A percentile compares a stretch with the other conserved stretches of the same genome.
phyloP scores from a whole-genome alignment of 2,888 invertebrate genomes.

The Mesopsocus fuscifrons region DNA sequence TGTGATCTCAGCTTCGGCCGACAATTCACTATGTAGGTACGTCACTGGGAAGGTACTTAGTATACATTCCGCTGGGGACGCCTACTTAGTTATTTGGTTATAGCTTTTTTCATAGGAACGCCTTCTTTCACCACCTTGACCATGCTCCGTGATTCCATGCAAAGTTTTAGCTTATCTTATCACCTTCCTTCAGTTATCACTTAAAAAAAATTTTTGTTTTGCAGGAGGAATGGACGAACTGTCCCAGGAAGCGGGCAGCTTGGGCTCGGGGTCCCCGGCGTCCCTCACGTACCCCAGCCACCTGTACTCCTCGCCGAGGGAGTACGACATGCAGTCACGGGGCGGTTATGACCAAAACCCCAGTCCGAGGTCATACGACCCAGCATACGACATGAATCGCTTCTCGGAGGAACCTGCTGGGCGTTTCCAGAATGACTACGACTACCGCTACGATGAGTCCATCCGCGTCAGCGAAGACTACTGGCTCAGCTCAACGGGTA shows the following conservation, averaged over 20 bases:
- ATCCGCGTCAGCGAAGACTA: constrained; percentile 5
- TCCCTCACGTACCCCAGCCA: background rate
- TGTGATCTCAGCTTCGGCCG: no score
- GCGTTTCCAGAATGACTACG: constrained; percentile 2
- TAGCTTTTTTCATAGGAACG: no score
- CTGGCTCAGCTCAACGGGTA: background rate
- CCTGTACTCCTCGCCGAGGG: constrained; percentile 1
- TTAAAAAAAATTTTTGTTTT: no score
- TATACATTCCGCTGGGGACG: no score
- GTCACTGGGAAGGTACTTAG: no score
- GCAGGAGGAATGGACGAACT: constrained; percentile 7
- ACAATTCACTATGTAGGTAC: no score
- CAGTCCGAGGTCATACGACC: constrained; percentile 2
- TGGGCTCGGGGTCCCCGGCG: constrained; percentile 4
- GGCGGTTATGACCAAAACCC: background rate
- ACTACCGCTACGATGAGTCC: constrained; percentile 6
- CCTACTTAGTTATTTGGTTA: no score
- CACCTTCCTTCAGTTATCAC: no score
- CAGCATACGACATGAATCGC: constrained; percentile 1
- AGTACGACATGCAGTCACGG: constrained; percentile 4
- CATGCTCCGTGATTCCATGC: no score
- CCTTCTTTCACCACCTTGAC: no score
- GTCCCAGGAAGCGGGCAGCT: constrained; percentile 4
- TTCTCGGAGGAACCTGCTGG: background rate
- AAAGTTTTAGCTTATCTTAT: no score